Base-by-base conservation (phyloP, 2,797 vertebrate species). In the Knipowitschia caucasica region DNA sequence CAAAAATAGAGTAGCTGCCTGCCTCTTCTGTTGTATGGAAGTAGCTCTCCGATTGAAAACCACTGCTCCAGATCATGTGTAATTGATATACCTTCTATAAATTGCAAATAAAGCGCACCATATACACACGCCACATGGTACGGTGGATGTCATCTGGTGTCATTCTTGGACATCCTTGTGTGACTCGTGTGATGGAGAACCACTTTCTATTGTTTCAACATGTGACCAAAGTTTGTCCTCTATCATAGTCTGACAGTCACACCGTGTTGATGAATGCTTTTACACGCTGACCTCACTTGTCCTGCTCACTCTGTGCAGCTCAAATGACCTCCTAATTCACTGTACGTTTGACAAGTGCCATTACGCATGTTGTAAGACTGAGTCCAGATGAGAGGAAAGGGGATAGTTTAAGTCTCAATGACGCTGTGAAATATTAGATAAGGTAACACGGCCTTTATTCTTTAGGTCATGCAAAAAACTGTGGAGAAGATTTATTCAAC, bases 271-370 rank as follows among this genome's bases (percentile, higher is more conserved):
- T 56, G 45, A 64, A 50, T 15, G 35, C 34, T 33, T 23, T n/a
- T 52, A 14, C 47, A 44, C 44, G 47, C 30, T 62, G 63, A 67
- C 55, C 42, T 75, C 33, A 45, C 57, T 20, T 26, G 29, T 57
- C 62, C 53, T 18, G 26, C 43, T 27, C 42, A 49, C 39, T 18
- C 1, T 2, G 1, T 42, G 46, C 10, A 29, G 71, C 63, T 82
- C 69, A 52, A 45, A 67, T 70, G 47, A 7, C 78, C 49, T 51
- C 7, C 25, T 42, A 11, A 54, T 23, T 56, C 33, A 29, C 42
- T 46, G 35, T 40, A 12, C 12, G 8, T 27, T 31, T 40, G 8
- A 64, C 45, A 43, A 45, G 56, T 30, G 34, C 26, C 51, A 61
- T 63, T 55, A 62, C 53, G 62, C 47, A 47, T 20, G 30, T 50